A percentile compares a stretch with the other conserved stretches of the same genome.
These are phyloP conservation scores for Andrena marginata DNA, from an alignment of 2,888 invertebrate genomes.

Conservation along the genomic window DNA sequence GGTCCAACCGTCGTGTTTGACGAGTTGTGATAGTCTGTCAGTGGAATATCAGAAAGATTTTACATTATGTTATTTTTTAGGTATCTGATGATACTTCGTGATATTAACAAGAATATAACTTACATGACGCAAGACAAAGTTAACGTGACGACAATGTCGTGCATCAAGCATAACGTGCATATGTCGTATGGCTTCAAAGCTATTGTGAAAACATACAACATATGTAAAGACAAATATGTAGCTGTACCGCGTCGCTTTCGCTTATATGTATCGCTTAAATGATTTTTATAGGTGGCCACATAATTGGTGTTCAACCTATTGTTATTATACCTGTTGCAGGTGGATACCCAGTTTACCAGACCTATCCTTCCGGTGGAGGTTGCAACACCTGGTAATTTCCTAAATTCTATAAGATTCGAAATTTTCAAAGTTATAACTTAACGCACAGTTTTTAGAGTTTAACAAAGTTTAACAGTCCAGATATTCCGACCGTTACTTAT, in stretches of 20 bases:
- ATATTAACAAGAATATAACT: not conserved
- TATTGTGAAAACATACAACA: not conserved
- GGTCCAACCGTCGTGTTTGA: too few species aligned
- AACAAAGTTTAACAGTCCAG: not conserved
- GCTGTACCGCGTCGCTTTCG: conserved; percentile 16
- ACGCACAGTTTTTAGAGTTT: not conserved
- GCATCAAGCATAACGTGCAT: not conserved
- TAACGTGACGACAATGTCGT: not conserved
- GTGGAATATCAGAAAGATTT: too few species aligned
- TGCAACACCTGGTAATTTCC: conserved; percentile 64
- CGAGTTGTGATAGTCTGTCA: too few species aligned
- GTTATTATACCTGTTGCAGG: conserved; percentile 61
- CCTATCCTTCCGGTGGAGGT: conserved; percentile 49
- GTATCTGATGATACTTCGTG: too few species aligned
- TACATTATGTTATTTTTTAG: too few species aligned
- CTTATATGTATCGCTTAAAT: conserved; percentile 25
- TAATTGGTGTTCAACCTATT: conserved; percentile 35
- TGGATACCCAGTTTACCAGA: conserved; percentile 10
- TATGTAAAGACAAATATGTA: not conserved
- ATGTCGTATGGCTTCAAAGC: not conserved
- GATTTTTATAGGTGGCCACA: conserved; percentile 51
- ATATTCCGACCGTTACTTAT: too few species aligned
- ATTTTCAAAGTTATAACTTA: not conserved
- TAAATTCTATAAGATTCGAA: not conserved
- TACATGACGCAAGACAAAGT: not conserved